Evolutionary conservation across 2,888 invertebrate species (phyloP), one percentile per base, ranked within the genome.

Genomic region (Ptilodon capucinus): DNA sequence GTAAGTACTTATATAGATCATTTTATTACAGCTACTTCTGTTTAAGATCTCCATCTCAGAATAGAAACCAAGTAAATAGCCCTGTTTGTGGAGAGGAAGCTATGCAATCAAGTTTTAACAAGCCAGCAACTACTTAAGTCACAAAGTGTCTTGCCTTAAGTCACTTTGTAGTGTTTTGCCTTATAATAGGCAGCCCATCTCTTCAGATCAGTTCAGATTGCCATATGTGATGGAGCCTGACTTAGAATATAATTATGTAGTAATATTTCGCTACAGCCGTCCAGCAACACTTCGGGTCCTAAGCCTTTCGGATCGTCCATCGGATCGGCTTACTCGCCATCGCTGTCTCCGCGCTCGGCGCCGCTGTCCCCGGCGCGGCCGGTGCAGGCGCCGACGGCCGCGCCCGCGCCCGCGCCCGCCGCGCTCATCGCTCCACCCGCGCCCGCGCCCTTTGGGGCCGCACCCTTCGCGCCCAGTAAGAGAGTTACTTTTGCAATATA

Each of bases 261-360:
- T 25, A 3, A 28, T 28, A 0, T n/a, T 28, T 28, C 28, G 28
- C 3, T 28, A 44, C 78, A 92, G 92, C 89, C 92, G 16, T 87
- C 89, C 16, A 91, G 87, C 77, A 91, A 91, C 66, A 64, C 92
- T 57, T 92, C 92, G 30, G 93, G 92, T 2, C 93, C 94, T 34
- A 93, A 92, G 76, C 93, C 93, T 19, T 94, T 94, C 71, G 92
- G 91, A 34, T 92, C 93, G 21, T 93, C 93, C 7, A 77, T 92
- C 46, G 92, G 93, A 3, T 92, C 93, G 17, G 86, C 87, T 52
- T 88, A 88, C 59, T 91, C 91, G 45, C 86, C 87, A 42, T 91
- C 91, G 39, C 70, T 91, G 69, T 91, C 91, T 4, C 91, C 91
- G 54, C 86, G 91, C 41, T 91, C 91, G 38, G 91, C 91, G 46